Evolutionary conservation across 2,888 invertebrate genomes (phyloP), one percentile per base, ranked within the genome.

Genomic region (Andrena marginata): DNA sequence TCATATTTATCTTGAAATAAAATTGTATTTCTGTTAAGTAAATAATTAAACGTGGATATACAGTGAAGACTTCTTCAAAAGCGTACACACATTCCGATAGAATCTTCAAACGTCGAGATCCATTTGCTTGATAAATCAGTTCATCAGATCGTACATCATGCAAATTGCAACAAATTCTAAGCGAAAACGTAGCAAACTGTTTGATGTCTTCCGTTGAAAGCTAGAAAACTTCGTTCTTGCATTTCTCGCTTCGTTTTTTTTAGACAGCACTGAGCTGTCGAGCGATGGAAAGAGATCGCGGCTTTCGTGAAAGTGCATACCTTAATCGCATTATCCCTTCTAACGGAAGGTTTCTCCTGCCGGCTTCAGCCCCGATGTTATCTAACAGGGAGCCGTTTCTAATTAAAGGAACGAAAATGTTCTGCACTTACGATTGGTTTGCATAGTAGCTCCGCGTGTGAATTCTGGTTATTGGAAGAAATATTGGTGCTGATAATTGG

Each of bases 321-420:
- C 83, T 87, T 90, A 88, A 90, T 89, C 82, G 84, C 85, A 88
- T 89, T 89, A 86, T 86, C 84, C 79, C 65, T 68, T 60, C 74
- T 74, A 65, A 62, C 42, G 59, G 64, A 64, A 77, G 70, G 54
- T 71, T 60, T 54, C 75, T 71, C 48, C n/a, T 20, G n/a, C 48
- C 20, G 63, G 33, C 23, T 48, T 62, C 80, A 54, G 71, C 74
- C 63, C 73, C 51, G 88, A 87, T 89, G 85, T 86, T 87, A 89
- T 87, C 88, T 59, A 65, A 49, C 72, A 48, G 76, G 69, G 42
- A 70, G 79, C 76, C 70, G 73, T 83, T 84, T 81, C 85, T 90
- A 90, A 91, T 90, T 91, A 90, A 88, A 90, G 86, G 85, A 76
- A 76, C 69, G 60, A 60, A 62, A 68, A 77, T 77, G 77, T 75